Percentiles rank a stretch among this genome's conserved stretches.
phyloP scores from a whole-genome alignment of 2,888 invertebrate genomes.

The Euphydryas editha region DNA sequence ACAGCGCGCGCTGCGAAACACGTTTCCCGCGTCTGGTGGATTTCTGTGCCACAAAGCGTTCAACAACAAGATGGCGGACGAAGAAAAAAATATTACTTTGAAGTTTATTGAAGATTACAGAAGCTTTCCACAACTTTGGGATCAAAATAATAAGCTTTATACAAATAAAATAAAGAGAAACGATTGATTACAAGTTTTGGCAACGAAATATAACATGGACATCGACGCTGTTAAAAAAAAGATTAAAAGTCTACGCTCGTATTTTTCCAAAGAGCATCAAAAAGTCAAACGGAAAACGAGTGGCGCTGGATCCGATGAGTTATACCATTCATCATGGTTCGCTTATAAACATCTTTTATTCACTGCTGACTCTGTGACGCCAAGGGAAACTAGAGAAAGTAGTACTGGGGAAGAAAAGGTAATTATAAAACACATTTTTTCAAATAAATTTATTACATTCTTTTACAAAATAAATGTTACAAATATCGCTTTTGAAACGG shows the following conservation, averaged over 20 bases:
- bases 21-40: background rate
- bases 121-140: conserved; percentile 20
- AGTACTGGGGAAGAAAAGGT: conserved; percentile 1
- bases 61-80: conserved; percentile 4
- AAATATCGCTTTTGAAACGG: background rate
- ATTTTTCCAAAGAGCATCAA: conserved; percentile 34
- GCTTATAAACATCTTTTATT: conserved; percentile 29
- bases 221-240: conserved; percentile 32
- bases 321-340: conserved; percentile 29
- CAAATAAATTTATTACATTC: no score
- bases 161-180: conserved; percentile 25
- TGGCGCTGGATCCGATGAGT: conserved; percentile 11
- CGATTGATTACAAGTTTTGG: conserved; percentile 18
- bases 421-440: background rate
- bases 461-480: background rate
- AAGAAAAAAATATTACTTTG: conserved; percentile 22
- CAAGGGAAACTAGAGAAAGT: conserved; percentile 25
- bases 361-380: conserved; percentile 22
- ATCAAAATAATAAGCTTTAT: conserved; percentile 22
- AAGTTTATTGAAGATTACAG: conserved; percentile 31
- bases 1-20: conserved; percentile 4
- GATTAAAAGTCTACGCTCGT: conserved; percentile 32
- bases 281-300: conserved; percentile 17
- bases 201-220: conserved; percentile 27
- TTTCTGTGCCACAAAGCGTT: no score